Percentiles rank a stretch among this genome's conserved stretches.
These are phyloP conservation scores for Euglossa dilemma DNA, from an alignment of 1,140 invertebrate genomes.

Conservation along the genomic window DNA sequence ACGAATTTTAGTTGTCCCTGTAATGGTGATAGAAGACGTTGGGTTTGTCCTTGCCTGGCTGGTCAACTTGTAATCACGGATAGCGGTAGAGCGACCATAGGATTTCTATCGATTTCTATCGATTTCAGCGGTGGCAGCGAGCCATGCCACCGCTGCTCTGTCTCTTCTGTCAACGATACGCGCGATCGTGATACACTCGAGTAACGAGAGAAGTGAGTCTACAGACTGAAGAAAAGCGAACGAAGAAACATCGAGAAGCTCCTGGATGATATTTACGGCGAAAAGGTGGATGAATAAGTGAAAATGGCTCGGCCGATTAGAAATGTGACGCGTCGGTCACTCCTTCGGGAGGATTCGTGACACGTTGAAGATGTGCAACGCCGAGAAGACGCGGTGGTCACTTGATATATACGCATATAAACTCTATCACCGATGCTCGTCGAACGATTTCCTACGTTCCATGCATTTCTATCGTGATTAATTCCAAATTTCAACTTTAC, in stretches of 20 bases:
- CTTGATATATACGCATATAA: slow-evolving; percentile 33
- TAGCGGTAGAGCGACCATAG: not conserved
- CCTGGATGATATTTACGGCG: not conserved
- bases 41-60: not conserved
- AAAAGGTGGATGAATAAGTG: not conserved
- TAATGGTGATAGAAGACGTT: not conserved
- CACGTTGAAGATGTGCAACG: slow-evolving; percentile 42
- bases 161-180: slow-evolving; percentile 7
- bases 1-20: slow-evolving; percentile 26
- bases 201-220: not conserved
- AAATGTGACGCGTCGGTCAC: not conserved
- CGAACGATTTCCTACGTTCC: slow-evolving; percentile 39
- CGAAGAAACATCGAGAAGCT: slow-evolving; percentile 1
- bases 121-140: not conserved
- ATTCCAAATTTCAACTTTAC: not conserved
- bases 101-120: slow-evolving; percentile 17
- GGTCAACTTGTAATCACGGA: not conserved
- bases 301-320: not conserved
- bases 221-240: not conserved
- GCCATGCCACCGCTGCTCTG: no score
- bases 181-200: slow-evolving; percentile 6
- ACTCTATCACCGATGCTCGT: slow-evolving; percentile 25
- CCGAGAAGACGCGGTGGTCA: slow-evolving; percentile 26
- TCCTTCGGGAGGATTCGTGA: slow-evolving; percentile 13
- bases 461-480: not conserved